Percentiles rank a stretch among this genome's conserved stretches.
Conservation (phyloP, 2,113 vertebrate genomes). For the Zosterops hypoxanthus region DNA sequence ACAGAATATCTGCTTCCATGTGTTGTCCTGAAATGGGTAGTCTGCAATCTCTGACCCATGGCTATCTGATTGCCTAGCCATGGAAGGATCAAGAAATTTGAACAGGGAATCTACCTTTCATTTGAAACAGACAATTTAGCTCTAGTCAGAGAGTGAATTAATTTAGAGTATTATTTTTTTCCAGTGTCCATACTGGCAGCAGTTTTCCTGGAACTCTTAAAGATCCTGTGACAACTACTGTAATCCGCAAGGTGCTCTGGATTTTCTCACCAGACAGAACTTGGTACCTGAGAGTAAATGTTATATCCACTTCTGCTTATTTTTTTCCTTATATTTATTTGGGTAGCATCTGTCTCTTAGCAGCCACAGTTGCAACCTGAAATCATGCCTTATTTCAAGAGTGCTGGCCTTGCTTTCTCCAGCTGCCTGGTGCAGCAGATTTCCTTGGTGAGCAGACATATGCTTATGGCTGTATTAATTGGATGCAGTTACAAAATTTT, state of each 20-base stretch:
- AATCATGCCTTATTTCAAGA: constrained; percentile 15
- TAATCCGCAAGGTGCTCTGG: constrained; percentile 20
- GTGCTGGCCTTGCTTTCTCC: not conserved
- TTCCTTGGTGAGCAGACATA: not conserved
- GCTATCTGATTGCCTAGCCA: not conserved
- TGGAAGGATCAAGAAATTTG: not conserved
- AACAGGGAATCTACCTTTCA: not conserved
- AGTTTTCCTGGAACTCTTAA: constrained; percentile 22
- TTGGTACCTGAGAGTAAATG: constrained; percentile 27
- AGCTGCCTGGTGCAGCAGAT: not conserved
- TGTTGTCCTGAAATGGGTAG: not conserved
- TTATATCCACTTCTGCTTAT: not conserved
- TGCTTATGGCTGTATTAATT: not conserved
- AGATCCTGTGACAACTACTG: not conserved
- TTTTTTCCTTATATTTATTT: constrained; percentile 22
- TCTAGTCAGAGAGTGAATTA: constrained; percentile 2
- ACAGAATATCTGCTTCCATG: not conserved
- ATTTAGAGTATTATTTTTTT: not conserved
- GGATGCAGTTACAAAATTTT: not conserved
- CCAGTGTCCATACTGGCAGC: not conserved
- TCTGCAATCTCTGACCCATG: not conserved
- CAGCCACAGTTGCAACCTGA: constrained; percentile 1
- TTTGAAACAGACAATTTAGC: not conserved
- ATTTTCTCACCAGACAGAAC: constrained; percentile 39
- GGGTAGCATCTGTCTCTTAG: constrained; percentile 21